Evolutionary conservation across 37 sponge, comb jelly and placozoan species (phyloP), one percentile per base, ranked within the genome.

Genomic region (Tethya wilhelma): DNA sequence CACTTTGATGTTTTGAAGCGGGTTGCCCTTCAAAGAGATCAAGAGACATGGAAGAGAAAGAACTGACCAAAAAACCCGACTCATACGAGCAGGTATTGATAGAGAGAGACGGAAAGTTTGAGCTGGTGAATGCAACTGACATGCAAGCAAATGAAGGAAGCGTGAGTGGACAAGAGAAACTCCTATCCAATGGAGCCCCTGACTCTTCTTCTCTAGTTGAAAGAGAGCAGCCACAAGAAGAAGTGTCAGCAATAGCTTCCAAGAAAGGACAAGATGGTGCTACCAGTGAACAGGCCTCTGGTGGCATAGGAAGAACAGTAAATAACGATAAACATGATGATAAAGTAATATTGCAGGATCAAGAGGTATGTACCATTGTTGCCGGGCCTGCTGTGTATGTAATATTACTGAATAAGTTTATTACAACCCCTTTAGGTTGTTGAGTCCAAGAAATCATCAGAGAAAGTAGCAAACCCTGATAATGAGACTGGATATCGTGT

Each of bases 81-180:
- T n/a, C 38, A 38, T 37, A 37, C 29, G 88, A 88, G 8, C 49
- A 84, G 33, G 78, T 87, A 14, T 44, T 92, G 23, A 72, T 92
- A 19, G 93, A 92, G 67, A 79, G 70, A 66, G 73, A 87, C 38
- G 93, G 93, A 0, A 53, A 75, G 25, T 92, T 88, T 58, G 80
- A 87, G 58, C 63, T 92, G 37, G 64, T 92, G 29, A 78, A 40
- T 37, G 66, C 79, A 22, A 40, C 79, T 7, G 90, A 89, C 14
- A 32, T 89, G 59, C 71, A 79, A 22, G 89, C 83, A 28, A 56
- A 41, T 19, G 12, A 9, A 28, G 19, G 14, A 55, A 36, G 43
- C 6, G 43, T 12, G 42, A 68, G 40, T 8, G 26, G 9, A 8
- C 25, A 62, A n/a, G 63, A 26, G 7, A 25, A 14, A 11, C 28